These are phyloP conservation scores for Lottia scabra DNA, from an alignment of 2,888 invertebrate species.

Conservation along the genomic window DNA sequence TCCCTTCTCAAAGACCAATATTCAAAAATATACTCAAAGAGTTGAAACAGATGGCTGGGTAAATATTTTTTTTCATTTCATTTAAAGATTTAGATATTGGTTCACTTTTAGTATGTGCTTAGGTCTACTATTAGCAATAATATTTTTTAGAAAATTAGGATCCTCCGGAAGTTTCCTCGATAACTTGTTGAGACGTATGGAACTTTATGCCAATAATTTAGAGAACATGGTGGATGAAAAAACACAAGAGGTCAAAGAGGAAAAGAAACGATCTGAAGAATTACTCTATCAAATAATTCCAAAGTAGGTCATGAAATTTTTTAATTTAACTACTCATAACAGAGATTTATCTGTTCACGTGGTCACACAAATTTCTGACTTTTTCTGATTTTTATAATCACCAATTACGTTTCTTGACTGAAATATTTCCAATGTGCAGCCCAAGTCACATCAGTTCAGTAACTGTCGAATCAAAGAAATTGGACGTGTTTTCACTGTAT, in stretches of 20 bases:
- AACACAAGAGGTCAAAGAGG: slow-evolving; percentile 37
- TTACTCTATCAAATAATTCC: slow-evolving; percentile 42
- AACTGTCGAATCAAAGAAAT: neutral
- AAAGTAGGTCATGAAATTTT: slow-evolving; percentile 22
- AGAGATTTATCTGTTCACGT: too few relatives aligned
- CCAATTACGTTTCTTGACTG: neutral
- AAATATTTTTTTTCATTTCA: neutral
- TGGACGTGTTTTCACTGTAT: too few relatives aligned
- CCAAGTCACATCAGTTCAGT: too few relatives aligned
- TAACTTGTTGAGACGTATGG: slow-evolving; percentile 43
- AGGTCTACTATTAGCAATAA: neutral
- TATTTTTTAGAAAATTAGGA: slow-evolving; percentile 16
- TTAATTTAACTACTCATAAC: too few relatives aligned
- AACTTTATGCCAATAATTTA: slow-evolving; percentile 42
- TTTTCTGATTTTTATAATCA: too few relatives aligned
- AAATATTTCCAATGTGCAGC: neutral
- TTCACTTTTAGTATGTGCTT: too few relatives aligned
- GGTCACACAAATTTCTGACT: too few relatives aligned
- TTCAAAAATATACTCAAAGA: slow-evolving; percentile 81
- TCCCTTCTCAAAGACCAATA: slow-evolving; percentile 87
- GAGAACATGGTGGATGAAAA: slow-evolving; percentile 44
- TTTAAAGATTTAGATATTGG: neutral
- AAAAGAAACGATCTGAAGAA: slow-evolving; percentile 44
- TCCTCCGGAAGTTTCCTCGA: slow-evolving; percentile 37
- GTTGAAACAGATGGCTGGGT: slow-evolving; percentile 74